Evolutionary conservation across 2,113 vertebrate species (phyloP), one percentile per base, ranked within the genome.

Genomic region (Bubo bubo): DNA sequence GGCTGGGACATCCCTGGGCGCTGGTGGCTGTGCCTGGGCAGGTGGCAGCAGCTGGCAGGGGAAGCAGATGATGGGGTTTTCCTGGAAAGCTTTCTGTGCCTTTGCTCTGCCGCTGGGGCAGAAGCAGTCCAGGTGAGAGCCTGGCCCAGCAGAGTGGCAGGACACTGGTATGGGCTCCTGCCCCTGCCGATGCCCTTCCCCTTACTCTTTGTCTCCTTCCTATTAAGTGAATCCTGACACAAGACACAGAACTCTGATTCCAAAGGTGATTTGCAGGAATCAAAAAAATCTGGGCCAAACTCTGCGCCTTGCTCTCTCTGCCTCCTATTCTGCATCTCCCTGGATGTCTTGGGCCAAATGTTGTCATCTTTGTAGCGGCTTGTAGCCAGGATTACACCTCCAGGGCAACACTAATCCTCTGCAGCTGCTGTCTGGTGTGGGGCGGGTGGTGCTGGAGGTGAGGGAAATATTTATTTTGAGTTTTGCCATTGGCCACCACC

Each of bases 391-490:
- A 59, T 56, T 63, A 10, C 49, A 89, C 96, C 94, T 62, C 60
- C 70, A 56, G 47, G 49, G 39, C 1, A 0, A 74, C 0, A 0
- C 79, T 97, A 94, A 97, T 97, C 97, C 97, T 77, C 85, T 66
- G 95, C 97, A 98, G 98, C 98, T 98, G 98, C 96, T 79, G 68
- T 75, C 68, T 52, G 34, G 41, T 20, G 6, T 64, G 74, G 85
- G 86, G 66, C 11, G 43, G 97, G 92, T 28, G 73, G 90, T 88
- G 92, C 88, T 71, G 71, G 72, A 94, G 50, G 91, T 26, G 26
- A 97, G 80, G 92, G 93, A 96, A 97, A 92, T 87, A 59, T 71
- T 96, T 98, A 97, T 95, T 95, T 95, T 96, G 95, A 96, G 96
- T 97, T 96, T 96, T 94, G 86, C 79, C 86, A 66, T 91, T 97